Base-by-base conservation (phyloP, 2,797 vertebrate genomes). In the Catostomus latipinnis region DNA sequence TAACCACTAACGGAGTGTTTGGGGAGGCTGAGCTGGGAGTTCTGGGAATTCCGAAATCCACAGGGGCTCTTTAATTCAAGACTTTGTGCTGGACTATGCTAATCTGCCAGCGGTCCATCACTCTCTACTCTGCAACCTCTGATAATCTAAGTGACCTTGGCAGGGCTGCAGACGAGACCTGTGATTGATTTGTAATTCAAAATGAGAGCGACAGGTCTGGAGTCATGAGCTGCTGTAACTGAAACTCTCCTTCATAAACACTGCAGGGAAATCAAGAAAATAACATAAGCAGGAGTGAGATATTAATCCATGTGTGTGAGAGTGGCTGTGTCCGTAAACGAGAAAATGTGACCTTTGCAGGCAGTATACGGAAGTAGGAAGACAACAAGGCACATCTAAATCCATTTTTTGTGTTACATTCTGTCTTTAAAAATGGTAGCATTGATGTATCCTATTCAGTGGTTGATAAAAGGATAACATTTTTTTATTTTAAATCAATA, bases 141-240 rank as follows among this genome's bases (percentile, higher is more conserved):
- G 93, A 94, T 96, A 96, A 97, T 97, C 95, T 93, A 92, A 89
- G 93, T 95, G 96, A 97, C 97, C 97, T 98, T 97, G 96, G 91
- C 63, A 81, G 88, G 83, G 86, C 53, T 87, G 82, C 74, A 82
- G 86, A 85, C 61, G 90, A 93, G 92, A 80, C 84, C 85, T 13
- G 79, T 69, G 92, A 94, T 94, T 97, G 95, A 96, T 97, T 97
- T 96, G 95, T 95, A 94, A 96, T 97, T 95, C 94, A 94, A 94
- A 96, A 94, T 84, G 90, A 90, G 92, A 91, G 93, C 86, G 93
- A 93, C 93, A 93, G 92, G 93, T 92, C 93, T 90, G 80, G 52
- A 80, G 81, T 54, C 58, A 83, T 73, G 68, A 65, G 76, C 50
- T 8, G 4, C 22, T 58, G 63, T 45, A 70, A 63, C 68, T 9